Conservation (phyloP, 2,888 invertebrate species). For the Phyllotreta cruciferae region DNA sequence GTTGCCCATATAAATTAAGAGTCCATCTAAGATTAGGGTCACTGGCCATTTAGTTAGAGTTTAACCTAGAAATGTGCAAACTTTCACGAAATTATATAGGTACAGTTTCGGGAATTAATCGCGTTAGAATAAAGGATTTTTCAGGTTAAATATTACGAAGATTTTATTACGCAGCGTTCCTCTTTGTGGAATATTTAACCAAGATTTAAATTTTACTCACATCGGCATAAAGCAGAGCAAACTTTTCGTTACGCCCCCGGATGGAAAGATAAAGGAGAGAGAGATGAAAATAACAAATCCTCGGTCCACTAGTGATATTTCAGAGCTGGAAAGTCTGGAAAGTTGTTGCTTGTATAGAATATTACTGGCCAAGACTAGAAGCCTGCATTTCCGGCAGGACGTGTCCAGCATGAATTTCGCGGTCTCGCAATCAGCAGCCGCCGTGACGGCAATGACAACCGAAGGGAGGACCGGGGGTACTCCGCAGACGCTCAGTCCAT, state of each 20-base stretch:
- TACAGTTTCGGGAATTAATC: too few species aligned
- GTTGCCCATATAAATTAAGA: too few species aligned
- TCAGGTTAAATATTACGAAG: too few species aligned
- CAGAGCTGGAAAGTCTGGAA: constrained; percentile 38
- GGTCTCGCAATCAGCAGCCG: constrained; percentile 56
- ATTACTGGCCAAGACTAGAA: constrained; percentile 47
- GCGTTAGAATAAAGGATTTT: too few species aligned
- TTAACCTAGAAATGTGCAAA: too few species aligned
- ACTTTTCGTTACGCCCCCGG: constrained; percentile 24
- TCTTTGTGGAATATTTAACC: background rate
- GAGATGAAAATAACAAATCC: constrained; percentile 26
- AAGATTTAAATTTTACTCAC: constrained; percentile 29
- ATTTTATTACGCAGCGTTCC: background rate
- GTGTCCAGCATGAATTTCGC: constrained; percentile 58
- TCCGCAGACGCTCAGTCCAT: constrained; percentile 43
- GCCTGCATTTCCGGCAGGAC: constrained; percentile 53
- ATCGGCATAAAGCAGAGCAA: constrained; percentile 19
- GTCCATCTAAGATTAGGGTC: too few species aligned
- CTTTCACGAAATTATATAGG: too few species aligned
- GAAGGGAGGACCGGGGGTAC: constrained; percentile 42
- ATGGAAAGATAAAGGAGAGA: constrained; percentile 18
- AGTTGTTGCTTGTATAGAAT: constrained; percentile 51
- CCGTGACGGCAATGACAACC: constrained; percentile 58
- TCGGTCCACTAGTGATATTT: constrained; percentile 35
- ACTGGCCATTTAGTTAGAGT: too few species aligned